These are phyloP conservation scores for Petromus typicus DNA, from an alignment of 2,113 vertebrate species.

Conservation along the genomic window DNA sequence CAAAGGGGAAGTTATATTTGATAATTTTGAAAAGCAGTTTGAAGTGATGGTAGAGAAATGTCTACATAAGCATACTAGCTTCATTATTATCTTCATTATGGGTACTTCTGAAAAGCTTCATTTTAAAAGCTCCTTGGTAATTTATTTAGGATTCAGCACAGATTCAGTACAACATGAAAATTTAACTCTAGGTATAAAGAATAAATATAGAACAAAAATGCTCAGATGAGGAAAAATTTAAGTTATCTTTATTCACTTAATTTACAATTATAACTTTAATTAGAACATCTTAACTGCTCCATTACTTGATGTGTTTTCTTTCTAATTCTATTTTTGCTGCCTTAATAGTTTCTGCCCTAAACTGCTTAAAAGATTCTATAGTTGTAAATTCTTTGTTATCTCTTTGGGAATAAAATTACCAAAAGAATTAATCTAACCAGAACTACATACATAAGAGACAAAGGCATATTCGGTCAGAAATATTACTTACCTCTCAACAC, in stretches of 20 bases:
- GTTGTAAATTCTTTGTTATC: conserved; percentile 59
- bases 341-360: conserved; percentile 63
- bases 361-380: conserved; percentile 56
- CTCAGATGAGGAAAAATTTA: conserved; percentile 35
- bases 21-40: conserved; percentile 28
- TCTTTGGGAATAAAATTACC: conserved; percentile 59
- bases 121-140: conserved; percentile 43
- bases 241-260: conserved; percentile 42
- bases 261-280: conserved; percentile 75
- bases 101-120: conserved; percentile 32
- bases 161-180: conserved; percentile 14
- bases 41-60: background rate
- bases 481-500: background rate
- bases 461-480: background rate
- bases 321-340: conserved; percentile 69
- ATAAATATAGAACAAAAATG: conserved; percentile 48
- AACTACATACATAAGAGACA: conserved; percentile 21
- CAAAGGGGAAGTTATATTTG: background rate
- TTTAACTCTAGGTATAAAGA: conserved; percentile 37
- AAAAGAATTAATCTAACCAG: background rate
- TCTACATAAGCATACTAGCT: conserved; percentile 10
- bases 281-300: conserved; percentile 68
- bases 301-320: conserved; percentile 52
- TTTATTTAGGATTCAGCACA: conserved; percentile 8
- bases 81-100: conserved; percentile 11